Evolutionary conservation across 2,797 vertebrate genomes (phyloP).

Genomic region (Neosalanx taihuensis): DNA sequence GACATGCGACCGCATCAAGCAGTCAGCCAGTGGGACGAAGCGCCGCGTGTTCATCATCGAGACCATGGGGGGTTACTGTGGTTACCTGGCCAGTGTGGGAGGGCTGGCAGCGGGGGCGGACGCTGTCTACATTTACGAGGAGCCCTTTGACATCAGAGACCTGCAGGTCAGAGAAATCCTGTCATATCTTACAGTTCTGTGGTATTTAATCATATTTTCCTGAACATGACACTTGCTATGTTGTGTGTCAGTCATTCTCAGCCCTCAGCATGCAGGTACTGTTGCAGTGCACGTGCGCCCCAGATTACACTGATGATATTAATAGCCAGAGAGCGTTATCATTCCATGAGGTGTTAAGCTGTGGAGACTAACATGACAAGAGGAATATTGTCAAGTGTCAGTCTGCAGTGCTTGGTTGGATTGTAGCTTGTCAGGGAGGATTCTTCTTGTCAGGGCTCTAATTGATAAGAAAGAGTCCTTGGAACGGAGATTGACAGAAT

Average conservation of each 20-base stretch:
- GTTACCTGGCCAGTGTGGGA: constrained; percentile 93
- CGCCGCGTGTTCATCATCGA: constrained; percentile 97
- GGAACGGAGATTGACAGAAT: not conserved
- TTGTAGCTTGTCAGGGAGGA: not conserved
- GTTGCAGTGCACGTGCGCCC: constrained; percentile 34
- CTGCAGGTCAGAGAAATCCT: constrained; percentile 72
- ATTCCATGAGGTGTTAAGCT: constrained; percentile 1
- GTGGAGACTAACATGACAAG: not conserved
- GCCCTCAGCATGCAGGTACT: constrained; percentile 42
- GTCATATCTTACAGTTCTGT: not conserved
- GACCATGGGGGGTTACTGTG: constrained; percentile 98
- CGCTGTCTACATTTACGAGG: constrained; percentile 94
- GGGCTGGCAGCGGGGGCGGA: constrained; percentile 90
- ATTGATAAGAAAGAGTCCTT: not conserved
- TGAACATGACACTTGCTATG: not conserved
- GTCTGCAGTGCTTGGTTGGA: not conserved
- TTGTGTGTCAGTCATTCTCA: not conserved
- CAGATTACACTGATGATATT: constrained; percentile 33
- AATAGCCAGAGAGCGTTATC: constrained; percentile 2
- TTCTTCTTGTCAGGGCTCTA: not conserved
- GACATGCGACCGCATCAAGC: constrained; percentile 98
- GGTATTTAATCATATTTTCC: too few relatives aligned
- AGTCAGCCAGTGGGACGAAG: constrained; percentile 97
- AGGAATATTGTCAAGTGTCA: not conserved
- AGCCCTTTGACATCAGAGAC: constrained; percentile 92